These are phyloP conservation scores for Coregonus clupeaformis DNA, from an alignment of 2,113 vertebrate genomes.

Conservation along the genomic window DNA sequence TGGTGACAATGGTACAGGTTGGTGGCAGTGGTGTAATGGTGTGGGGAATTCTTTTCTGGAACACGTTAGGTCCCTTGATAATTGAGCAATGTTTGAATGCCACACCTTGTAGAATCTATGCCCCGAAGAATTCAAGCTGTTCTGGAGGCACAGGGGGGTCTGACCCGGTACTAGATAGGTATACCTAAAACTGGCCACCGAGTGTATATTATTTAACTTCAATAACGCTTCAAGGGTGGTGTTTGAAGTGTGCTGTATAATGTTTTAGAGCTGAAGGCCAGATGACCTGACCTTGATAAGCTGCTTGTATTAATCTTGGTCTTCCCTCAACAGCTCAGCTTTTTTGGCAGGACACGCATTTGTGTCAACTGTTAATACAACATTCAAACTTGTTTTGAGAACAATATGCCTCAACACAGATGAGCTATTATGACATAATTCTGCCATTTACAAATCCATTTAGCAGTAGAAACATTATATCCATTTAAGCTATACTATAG, in stretches of 20 bases:
- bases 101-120: too few species aligned
- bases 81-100: too few species aligned
- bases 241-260: background rate
- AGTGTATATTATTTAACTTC: background rate
- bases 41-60: too few species aligned
- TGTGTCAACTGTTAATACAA: background rate
- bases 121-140: too few species aligned
- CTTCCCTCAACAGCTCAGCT: background rate
- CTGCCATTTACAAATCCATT: too few species aligned
- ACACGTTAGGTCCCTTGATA: too few species aligned
- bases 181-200: too few species aligned
- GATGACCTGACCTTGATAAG: background rate
- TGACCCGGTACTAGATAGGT: too few species aligned
- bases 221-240: background rate
- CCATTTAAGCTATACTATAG: background rate
- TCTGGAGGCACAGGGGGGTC: too few species aligned
- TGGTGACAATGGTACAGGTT: too few species aligned
- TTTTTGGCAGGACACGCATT: background rate
- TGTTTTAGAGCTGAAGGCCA: background rate
- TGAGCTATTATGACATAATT: background rate
- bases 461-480: too few species aligned
- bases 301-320: background rate
- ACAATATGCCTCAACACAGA: background rate
- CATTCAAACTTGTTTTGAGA: background rate
- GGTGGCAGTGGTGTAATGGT: too few species aligned